Evolutionary conservation across 1,140 invertebrate species (phyloP).

Genomic region (Pararge aegeria): DNA sequence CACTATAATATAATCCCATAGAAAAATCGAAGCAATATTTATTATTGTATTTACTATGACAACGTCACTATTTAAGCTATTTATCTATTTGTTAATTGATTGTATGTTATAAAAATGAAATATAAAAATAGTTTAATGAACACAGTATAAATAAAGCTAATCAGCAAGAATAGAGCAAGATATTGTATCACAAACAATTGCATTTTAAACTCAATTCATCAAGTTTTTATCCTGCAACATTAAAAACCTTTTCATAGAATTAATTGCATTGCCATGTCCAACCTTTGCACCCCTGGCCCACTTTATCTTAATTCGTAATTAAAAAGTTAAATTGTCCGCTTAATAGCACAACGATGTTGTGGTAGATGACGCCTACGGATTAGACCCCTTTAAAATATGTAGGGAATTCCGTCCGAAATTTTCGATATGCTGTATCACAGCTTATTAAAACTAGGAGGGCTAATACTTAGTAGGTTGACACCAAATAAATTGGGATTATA

Average conservation of each 20-base stretch:
- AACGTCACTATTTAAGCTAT: too few species aligned
- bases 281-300: conserved; percentile 45
- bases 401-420: too few species aligned
- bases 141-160: neutral
- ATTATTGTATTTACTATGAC: too few species aligned
- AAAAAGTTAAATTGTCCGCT: conserved; percentile 72
- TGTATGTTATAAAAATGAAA: too few species aligned
- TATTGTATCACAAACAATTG: neutral
- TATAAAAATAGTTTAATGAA: too few species aligned
- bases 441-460: too few species aligned
- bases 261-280: conserved; percentile 46
- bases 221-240: conserved; percentile 2
- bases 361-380: conserved; percentile 45
- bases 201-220: neutral
- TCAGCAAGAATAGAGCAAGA: neutral
- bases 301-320: conserved; percentile 69
- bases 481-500: too few species aligned
- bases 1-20: too few species aligned
- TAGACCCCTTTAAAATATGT: neutral
- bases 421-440: too few species aligned
- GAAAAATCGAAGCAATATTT: too few species aligned
- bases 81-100: too few species aligned
- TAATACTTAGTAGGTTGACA: too few species aligned
- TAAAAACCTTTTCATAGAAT: conserved; percentile 48
- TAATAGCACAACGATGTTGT: conserved; percentile 55